Evolutionary conservation across 2,113 vertebrate genomes (phyloP).

Genomic region (Scatophagus argus): DNA sequence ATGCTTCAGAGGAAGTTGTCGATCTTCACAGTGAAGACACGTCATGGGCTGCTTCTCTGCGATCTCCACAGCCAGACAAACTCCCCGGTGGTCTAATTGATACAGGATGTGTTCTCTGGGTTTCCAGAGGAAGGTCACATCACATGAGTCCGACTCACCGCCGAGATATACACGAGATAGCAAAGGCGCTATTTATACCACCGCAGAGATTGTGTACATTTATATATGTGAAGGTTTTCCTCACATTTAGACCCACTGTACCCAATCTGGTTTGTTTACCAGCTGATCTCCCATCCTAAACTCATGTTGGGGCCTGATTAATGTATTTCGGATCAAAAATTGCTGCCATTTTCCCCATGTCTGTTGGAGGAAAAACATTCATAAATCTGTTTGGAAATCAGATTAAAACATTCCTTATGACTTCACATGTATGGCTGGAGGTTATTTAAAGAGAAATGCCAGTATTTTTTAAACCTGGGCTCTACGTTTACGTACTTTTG

Average conservation of each 20-base stretch:
- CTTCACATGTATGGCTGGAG: not conserved
- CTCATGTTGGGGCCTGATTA: too few species aligned
- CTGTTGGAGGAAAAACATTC: not conserved
- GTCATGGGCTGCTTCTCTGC: conserved; percentile 40
- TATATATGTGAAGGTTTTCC: too few species aligned
- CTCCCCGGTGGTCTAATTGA: conserved; percentile 59
- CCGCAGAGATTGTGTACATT: not conserved
- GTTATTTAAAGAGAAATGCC: too few species aligned
- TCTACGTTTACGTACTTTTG: too few species aligned
- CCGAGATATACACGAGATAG: not conserved
- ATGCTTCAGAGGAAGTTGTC: conserved; percentile 60
- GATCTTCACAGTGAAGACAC: conserved; percentile 50
- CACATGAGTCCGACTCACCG: conserved; percentile 7
- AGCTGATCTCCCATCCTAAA: not conserved
- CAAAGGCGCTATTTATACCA: not conserved
- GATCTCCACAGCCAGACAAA: conserved; percentile 52
- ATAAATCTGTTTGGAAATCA: not conserved
- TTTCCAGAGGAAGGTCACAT: conserved; percentile 49
- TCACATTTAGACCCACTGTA: too few species aligned
- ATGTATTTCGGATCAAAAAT: too few species aligned
- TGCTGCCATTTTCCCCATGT: not conserved
- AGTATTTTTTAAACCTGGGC: too few species aligned
- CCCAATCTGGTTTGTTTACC: not conserved
- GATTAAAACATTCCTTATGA: not conserved
- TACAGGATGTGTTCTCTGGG: conserved; percentile 47